Evolutionary conservation across 92 coral and sea anemone genomes (phyloP), one percentile per base, ranked within the genome.

Genomic region (Parazoanthus darwini): DNA sequence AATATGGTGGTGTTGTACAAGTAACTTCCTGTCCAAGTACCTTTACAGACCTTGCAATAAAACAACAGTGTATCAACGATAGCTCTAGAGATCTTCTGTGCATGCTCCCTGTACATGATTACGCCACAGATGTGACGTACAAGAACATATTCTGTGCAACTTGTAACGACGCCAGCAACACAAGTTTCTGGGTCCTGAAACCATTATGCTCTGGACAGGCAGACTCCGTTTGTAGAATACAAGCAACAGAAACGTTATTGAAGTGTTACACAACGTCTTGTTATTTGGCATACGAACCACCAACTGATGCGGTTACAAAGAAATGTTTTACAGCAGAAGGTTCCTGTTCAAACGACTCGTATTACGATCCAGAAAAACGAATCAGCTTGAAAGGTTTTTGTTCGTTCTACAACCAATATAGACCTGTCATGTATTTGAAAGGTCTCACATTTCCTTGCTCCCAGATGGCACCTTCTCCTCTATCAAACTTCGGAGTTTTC

Each of bases 101-200:
- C 18, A 22, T 18, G 29, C 81, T 77, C 29, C 81, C 58, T 39
- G 81, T 77, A 7, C 42, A 77, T 15, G 56, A 44, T 42, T 77
- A 37, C 42, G 20, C 9, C 51, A 39, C 58, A 29, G 23, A 26
- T 8, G 51, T 18, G 58, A 44, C 81, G 35, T 77, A 77, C 56
- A 77, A n/a, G n/a, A 77, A 77, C 15, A 44, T 43, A 42, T 77
- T 77, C 29, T 77, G 81, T 46, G 63, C 81, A 22, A 22, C 59
- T 18, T 79, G 82, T 16, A 46, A 79, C 66, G 14, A 14, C 36
- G 82, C 65, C 15, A 23, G 38, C 8, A 79, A 23, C 23, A 6
- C 8, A 7, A 5, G 66, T 79, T 79, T 79, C 66, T 79, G 66
- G 82, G 25, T 1, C 66, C 16, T 79, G 3, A 0, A 48, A 1